These are phyloP conservation scores for Diglossa brunneiventris DNA, from an alignment of 2,113 vertebrate genomes.

Conservation along the genomic window DNA sequence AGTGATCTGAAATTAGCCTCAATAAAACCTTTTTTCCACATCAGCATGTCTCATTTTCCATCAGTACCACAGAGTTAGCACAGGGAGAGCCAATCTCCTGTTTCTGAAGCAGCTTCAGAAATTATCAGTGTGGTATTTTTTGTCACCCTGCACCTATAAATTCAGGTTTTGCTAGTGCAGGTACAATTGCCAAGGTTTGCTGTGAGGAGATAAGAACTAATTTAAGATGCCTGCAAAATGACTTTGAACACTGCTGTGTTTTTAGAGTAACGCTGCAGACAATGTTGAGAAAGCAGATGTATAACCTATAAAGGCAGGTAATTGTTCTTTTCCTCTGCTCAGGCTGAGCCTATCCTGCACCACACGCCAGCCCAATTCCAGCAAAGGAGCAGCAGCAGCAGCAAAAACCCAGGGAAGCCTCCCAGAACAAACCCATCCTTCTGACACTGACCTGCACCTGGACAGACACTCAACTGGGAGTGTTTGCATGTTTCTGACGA, in stretches of 20 bases:
- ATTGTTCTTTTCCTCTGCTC: not conserved
- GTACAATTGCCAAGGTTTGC: not conserved
- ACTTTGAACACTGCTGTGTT: not conserved
- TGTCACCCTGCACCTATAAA: not conserved
- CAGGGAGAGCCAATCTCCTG: not conserved
- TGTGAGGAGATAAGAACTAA: not conserved
- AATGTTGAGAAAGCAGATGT: not conserved
- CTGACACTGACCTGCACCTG: not conserved
- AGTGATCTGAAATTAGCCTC: not conserved
- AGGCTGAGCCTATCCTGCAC: not conserved
- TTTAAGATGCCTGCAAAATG: not conserved
- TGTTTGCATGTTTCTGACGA: not conserved
- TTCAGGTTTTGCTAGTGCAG: not conserved
- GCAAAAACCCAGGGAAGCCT: not conserved
- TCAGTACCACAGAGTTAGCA: not conserved
- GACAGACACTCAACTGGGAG: not conserved
- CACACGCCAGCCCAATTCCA: rapidly evolving
- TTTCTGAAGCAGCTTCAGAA: not conserved
- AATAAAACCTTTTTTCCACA: not conserved
- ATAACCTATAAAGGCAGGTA: not conserved
- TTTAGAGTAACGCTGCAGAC: not conserved
- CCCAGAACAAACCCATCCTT: not conserved
- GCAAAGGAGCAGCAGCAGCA: not conserved
- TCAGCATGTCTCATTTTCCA: not conserved
- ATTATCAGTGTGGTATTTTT: not conserved